Base-by-base conservation (phyloP, 1,140 invertebrate species). In the Littorina saxatilis region DNA sequence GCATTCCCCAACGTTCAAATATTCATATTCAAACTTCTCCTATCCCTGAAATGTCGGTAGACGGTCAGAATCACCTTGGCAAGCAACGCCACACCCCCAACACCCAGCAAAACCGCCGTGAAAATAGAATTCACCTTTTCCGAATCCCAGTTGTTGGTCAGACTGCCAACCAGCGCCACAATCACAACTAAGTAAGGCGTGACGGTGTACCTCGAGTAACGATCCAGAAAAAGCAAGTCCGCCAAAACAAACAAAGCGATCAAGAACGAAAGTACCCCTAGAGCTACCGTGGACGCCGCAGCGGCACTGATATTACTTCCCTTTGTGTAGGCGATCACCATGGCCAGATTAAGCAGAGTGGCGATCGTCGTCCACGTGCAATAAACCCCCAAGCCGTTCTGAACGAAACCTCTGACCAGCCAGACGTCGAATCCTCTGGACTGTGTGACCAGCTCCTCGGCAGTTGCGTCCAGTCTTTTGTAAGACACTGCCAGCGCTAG, bases 311-410 rank as follows among this genome's bases (percentile, higher is more conserved):
- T 61, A 39, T 76, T 47, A 72, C 68, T 40, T 40, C 68, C 39
- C 5, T 80, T 80, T 7, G 63, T 66, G 68, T 89, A 89, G 37
- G 78, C 55, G 15, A 90, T 66, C 13, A 86, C 86, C 20, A 87
- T 79, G 17, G 75, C 82, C 1, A 88, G 11, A 79, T 92, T 92
- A 20, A 92, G 83, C 15, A 90, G 81, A 13, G 91, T 86, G 2
- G 90, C 91, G 13, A 91, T 85, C 23, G 86, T 88, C 23, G 84
- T 83, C 91, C 91, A 92, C 0, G 88, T 86, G 9, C 88, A 88
- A 66, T 91, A 91, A 13, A 91, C 86, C 15, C 84, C 87, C 0
- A 92, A 78, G 23, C 90, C 91, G 74, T 92, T 92, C 15, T 92
- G 90, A 1, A 92, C 86, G 23, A 92, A 75, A 29, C 90, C 80